Evolutionary conservation across 2,797 vertebrate species (phyloP), one percentile per base, ranked within the genome.

Genomic region (Chanos chanos): DNA sequence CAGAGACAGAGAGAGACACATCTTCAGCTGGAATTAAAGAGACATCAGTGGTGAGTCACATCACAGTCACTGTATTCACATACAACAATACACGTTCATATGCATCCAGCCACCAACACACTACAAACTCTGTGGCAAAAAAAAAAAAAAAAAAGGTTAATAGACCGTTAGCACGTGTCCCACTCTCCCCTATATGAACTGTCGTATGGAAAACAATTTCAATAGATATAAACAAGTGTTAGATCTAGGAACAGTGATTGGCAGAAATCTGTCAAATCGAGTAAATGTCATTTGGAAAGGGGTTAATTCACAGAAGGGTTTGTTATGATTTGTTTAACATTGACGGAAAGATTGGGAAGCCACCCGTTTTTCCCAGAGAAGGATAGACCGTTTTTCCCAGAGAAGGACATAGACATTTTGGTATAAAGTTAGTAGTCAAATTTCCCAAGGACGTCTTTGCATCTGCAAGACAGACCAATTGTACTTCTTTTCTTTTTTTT

Each of bases 381-480:
- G 89, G 90, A 92, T 87, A 93, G n/a, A n/a, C 89, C 90, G 85
- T 84, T 85, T 85, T 77, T 89, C 87, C 92, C 92, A 89, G 86
- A 92, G 89, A 91, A 78, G 89, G 90, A 92, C n/a, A n/a, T 87
- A 93, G 87, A 93, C 85, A 92, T 87, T 91, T 92, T 87, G 87
- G 87, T 86, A 89, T 90, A 96, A 97, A 99, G 96, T 98, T 99
- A 98, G 96, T 98, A 97, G 96, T 94, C 96, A 98, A 97, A 97
- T 96, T 95, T 90, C 93, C 95, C 95, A 99, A 99, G 94, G 95
- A 99, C 95, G 94, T 97, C 92, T 94, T 89, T 89, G 91, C 92
- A 87, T 89, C 51, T 81, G 83, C 85, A 88, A 84, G 83, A 93
- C 89, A 86, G 77, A 76, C 90, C 81, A 93, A 94, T 93, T 91